Base-by-base conservation (phyloP, 2,888 invertebrate species). In the Ectemnius continuus region DNA sequence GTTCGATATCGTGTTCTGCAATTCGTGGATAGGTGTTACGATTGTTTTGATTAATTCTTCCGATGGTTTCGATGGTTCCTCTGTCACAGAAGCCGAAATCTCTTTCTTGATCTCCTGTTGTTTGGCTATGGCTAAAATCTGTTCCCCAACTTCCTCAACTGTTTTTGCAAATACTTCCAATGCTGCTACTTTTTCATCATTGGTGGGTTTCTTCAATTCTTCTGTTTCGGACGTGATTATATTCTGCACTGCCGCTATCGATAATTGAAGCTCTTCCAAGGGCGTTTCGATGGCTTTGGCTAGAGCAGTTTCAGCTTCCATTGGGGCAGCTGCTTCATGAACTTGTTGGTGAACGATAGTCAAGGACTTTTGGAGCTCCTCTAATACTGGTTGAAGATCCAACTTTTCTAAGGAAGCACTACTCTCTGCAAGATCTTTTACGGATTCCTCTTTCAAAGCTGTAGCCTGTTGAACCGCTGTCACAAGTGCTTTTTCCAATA, bases 101-200 rank as follows among this genome's bases (percentile, higher is more conserved):
- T 46, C 61, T 36, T 70, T 56, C 13, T 28, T 73, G 0, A 47
- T 36, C 16, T 73, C 62, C 6, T 67, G 58, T 20, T 72, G 67
- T 11, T 75, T 72, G 8, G 66, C 67, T 6, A 45, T 59, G 3
- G 47, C 36, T 14, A 73, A 5, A 0, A 80, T 28, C 18, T 63
- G 66, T 46, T 70, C 68, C 5, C 75, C 68, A 6, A 65, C 52
- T 68, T 79, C 75, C 47, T 79, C 76, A 0, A 83, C 13, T 0
- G 77, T 70, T 4, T 63, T 63, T 5, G 92, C 92, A 16, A 93
- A 86, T 4, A 90, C 90, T 71, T 91, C 87, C 26, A 92, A 80
- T n/a, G 91, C 78, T 11, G 74, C 67, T 20, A 63, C 13, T 14
- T 73, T 67, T 1, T 82, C 73, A 0, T n/a, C 46, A 6, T 60